Evolutionary conservation across 1,140 invertebrate genomes (phyloP).

Genomic region (Pararge aegeria): DNA sequence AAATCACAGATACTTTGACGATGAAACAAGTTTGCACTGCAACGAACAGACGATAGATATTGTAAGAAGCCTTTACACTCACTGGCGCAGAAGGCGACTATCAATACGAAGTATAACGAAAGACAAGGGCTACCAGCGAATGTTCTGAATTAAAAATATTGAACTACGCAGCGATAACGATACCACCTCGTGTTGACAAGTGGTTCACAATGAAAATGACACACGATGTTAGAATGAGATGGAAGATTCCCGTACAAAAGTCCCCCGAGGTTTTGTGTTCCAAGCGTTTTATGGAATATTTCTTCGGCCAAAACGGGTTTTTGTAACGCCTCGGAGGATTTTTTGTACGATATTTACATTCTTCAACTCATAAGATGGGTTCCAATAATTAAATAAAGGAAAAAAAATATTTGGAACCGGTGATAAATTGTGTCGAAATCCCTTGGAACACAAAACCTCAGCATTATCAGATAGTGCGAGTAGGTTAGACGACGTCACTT

Average conservation of each 20-base stretch:
- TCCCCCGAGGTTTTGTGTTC: constrained; percentile 67
- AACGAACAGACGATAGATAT: constrained; percentile 30
- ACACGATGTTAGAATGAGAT: constrained; percentile 47
- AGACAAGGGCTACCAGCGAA: constrained; percentile 49
- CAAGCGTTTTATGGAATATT: constrained; percentile 57
- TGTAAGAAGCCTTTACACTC: constrained; percentile 88
- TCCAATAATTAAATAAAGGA: constrained; percentile 23
- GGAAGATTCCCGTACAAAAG: constrained; percentile 35
- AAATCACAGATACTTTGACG: constrained; percentile 76
- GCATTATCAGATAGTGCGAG: constrained; percentile 24
- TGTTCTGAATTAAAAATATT: constrained; percentile 58
- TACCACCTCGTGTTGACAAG: constrained; percentile 66
- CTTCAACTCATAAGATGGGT: constrained; percentile 5
- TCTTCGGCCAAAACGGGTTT: constrained; percentile 30
- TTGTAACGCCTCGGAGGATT: not conserved
- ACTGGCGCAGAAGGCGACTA: constrained; percentile 92
- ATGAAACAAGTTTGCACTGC: constrained; percentile 19
- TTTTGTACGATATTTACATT: constrained; percentile 15
- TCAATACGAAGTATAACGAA: constrained; percentile 51
- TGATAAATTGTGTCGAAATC: constrained; percentile 42
- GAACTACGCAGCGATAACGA: constrained; percentile 70
- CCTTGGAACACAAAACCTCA: constrained; percentile 73
- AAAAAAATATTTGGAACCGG: constrained; percentile 18
- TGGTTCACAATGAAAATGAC: constrained; percentile 44
- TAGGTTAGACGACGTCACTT: constrained; percentile 36